These are phyloP conservation scores for Haplotaxodon microlepis DNA, from an alignment of 2,113 vertebrate species.

Conservation along the genomic window DNA sequence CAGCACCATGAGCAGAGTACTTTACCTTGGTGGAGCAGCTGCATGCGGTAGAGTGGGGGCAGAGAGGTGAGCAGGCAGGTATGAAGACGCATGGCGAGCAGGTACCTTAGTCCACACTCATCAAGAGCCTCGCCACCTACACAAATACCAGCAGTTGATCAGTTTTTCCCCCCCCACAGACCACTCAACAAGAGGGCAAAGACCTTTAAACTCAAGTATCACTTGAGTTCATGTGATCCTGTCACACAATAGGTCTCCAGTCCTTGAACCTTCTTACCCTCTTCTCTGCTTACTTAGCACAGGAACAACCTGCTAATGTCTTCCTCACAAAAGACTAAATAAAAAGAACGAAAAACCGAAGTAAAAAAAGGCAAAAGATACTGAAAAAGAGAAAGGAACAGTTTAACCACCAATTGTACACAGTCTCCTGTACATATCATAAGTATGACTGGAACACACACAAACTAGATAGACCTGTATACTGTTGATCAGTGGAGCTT, in stretches of 20 bases:
- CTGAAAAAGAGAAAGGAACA: background rate
- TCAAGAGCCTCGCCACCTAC: slow-evolving; percentile 90
- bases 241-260: background rate
- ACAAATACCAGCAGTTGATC: background rate
- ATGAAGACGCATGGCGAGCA: slow-evolving; percentile 95
- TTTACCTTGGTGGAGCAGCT: slow-evolving; percentile 95
- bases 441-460: background rate
- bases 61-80: slow-evolving; percentile 94
- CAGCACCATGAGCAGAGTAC: background rate
- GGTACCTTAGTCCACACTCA: slow-evolving; percentile 90
- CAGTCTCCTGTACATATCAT: background rate
- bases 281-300: slow-evolving; percentile 38
- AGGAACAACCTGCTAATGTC: slow-evolving; percentile 66
- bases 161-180: background rate
- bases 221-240: slow-evolving; percentile 18
- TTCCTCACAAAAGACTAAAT: slow-evolving; percentile 69
- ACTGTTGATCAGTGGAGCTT: slow-evolving; percentile 85
- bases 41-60: slow-evolving; percentile 90
- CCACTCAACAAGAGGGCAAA: background rate
- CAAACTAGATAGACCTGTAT: slow-evolving; percentile 75
- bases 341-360: slow-evolving; percentile 44
- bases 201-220: background rate
- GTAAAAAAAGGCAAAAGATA: slow-evolving; percentile 40
- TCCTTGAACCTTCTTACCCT: slow-evolving; percentile 60
- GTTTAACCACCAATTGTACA: background rate